Percentiles rank a stretch among this genome's conserved stretches.
These are phyloP conservation scores for Serranus cabrilla DNA, from an alignment of 2,797 vertebrate species.

Conservation along the genomic window DNA sequence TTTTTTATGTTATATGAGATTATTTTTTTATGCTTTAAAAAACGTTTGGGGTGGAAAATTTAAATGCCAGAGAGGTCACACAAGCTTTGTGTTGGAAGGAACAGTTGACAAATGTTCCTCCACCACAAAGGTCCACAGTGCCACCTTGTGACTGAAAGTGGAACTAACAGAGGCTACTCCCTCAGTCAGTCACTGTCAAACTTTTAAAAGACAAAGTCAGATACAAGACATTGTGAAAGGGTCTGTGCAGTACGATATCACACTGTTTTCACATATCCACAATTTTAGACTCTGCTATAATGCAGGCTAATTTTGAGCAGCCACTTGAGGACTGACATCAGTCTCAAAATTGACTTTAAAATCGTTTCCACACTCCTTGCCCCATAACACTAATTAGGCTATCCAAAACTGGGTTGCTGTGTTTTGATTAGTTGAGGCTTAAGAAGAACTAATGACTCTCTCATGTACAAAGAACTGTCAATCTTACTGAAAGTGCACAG, in stretches of 20 bases:
- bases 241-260: background rate
- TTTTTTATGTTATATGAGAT: background rate
- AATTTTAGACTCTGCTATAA: background rate
- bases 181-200: background rate
- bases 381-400: slow-evolving; percentile 11
- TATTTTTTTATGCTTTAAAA: background rate
- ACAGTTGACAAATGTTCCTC: background rate
- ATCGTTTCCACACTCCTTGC: background rate
- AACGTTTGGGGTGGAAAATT: background rate
- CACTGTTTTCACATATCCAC: background rate
- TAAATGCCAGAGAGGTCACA: background rate
- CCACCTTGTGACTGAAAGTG: slow-evolving; percentile 68
- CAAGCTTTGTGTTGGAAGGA: slow-evolving; percentile 1
- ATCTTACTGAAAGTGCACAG: background rate
- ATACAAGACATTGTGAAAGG: background rate
- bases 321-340: slow-evolving; percentile 43
- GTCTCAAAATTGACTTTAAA: slow-evolving; percentile 18
- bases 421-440: background rate
- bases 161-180: background rate
- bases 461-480: background rate
- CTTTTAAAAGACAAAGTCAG: background rate
- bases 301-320: slow-evolving; percentile 29
- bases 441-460: background rate
- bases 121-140: slow-evolving; percentile 50
- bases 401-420: slow-evolving; percentile 34